phyloP scores from a whole-genome alignment of 2,797 vertebrate species.

The Erethizon dorsatum region DNA sequence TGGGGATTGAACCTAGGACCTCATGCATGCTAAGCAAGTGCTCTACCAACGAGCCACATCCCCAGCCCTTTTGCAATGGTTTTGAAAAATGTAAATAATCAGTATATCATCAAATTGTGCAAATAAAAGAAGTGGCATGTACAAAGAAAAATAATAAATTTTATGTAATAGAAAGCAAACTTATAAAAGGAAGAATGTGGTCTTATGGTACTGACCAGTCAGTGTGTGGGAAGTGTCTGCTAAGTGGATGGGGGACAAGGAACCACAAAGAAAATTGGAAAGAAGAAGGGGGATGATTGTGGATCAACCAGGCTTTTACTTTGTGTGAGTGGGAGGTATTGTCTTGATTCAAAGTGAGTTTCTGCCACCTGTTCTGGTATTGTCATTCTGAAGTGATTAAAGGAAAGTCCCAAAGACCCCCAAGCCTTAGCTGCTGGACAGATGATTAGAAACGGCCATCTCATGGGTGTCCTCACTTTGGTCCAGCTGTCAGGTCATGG shows the following conservation, averaged over 20 bases:
- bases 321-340: neutral
- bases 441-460: neutral
- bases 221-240: neutral
- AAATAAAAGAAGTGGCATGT: neutral
- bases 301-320: neutral
- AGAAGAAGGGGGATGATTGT: neutral
- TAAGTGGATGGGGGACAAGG: neutral
- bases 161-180: neutral
- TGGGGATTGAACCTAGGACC: neutral
- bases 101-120: neutral
- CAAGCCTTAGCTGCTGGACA: neutral
- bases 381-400: neutral
- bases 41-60: neutral
- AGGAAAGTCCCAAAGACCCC: neutral
- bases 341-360: conserved; percentile 39
- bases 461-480: neutral
- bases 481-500: neutral
- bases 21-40: neutral
- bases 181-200: neutral
- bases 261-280: neutral
- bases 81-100: neutral
- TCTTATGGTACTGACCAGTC: accelerated
- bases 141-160: neutral
- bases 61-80: neutral
- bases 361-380: neutral